A percentile compares a stretch with the other conserved stretches of the same genome.
These are phyloP conservation scores for Delia radicum DNA, from an alignment of 1,140 invertebrate species.

Conservation along the genomic window DNA sequence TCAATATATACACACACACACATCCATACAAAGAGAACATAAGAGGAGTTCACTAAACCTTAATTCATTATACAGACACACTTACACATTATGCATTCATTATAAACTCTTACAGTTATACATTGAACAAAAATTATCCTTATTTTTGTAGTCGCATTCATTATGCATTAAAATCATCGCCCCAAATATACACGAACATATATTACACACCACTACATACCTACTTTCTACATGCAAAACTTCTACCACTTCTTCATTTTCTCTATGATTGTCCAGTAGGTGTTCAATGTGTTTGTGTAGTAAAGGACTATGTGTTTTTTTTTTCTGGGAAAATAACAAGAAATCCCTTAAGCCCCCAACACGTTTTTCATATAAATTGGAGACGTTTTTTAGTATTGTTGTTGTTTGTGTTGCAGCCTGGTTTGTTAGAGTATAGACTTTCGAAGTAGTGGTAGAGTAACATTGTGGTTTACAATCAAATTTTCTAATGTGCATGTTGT, in stretches of 20 bases:
- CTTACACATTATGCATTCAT: background rate
- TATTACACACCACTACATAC: background rate
- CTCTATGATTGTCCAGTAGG: slow-evolving; percentile 2
- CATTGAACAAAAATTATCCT: slow-evolving; percentile 16
- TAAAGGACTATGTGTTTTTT: background rate
- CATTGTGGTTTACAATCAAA: slow-evolving; percentile 19
- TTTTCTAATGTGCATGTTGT: slow-evolving; percentile 3
- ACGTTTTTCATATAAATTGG: background rate
- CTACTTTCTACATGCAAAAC: background rate
- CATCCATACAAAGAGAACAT: background rate
- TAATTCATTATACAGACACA: slow-evolving; percentile 4
- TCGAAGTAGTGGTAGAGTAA: background rate
- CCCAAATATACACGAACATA: background rate
- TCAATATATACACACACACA: background rate
- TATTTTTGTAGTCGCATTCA: slow-evolving; percentile 12
- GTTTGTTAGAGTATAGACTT: background rate
- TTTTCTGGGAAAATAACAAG: background rate
- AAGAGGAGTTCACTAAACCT: slow-evolving; percentile 16
- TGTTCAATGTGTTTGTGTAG: slow-evolving; percentile 9
- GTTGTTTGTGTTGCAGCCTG: background rate
- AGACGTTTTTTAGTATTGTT: background rate
- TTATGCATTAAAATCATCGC: slow-evolving; percentile 24
- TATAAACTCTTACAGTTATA: background rate
- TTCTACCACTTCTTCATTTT: background rate
- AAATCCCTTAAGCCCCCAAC: slow-evolving; percentile 2